Base-by-base conservation (phyloP, 1,140 invertebrate species). In the Brachionus sp. region DNA sequence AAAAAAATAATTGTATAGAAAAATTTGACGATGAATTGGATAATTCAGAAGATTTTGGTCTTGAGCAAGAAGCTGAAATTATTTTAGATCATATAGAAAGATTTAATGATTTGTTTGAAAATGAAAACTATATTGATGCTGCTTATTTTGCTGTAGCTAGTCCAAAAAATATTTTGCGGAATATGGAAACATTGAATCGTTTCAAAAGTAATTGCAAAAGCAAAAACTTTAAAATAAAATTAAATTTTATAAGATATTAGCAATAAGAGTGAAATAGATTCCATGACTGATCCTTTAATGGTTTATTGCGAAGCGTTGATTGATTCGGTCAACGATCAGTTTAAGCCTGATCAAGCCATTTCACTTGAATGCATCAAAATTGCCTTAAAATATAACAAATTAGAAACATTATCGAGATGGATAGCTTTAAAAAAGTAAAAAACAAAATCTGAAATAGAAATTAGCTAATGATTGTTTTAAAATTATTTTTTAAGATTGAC, bases 71-170 rank as follows among this genome's bases (percentile, higher is more conserved):
- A 82, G 87, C 88, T 13, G 88, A 89, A 84, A 86, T 87, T 84
- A 88, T 89, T 86, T 83, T 89, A 57, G 88, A 89, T 77, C 88
- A 88, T 68, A 89, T 89, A 64, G 88, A 89, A 83, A 88, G 87
- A 66, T 89, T 89, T 84, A 89, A 89, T 84, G 88, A 88, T 82
- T 84, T 89, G 25, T 88, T 89, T 86, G 88, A 88, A 83, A 87
- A 88, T 84, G 86, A 85, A 16, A 87, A 86, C 50, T 88, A 87
- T 85, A 87, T 87, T 57, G 87, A 88, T 77, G 88, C 88, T 57
- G 88, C 88, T 66, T 86, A 88, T 29, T 88, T 89, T 86, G 88
- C 88, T 77, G 88, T 88, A 12, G 88, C 88, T 84, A 88, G 88
- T 84, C 88, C 88, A 0, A 89, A 88, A 84, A 88, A 88, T 46